These are phyloP conservation scores for Frankliniella intonsa DNA, from an alignment of 2,888 invertebrate genomes.

Conservation along the genomic window DNA sequence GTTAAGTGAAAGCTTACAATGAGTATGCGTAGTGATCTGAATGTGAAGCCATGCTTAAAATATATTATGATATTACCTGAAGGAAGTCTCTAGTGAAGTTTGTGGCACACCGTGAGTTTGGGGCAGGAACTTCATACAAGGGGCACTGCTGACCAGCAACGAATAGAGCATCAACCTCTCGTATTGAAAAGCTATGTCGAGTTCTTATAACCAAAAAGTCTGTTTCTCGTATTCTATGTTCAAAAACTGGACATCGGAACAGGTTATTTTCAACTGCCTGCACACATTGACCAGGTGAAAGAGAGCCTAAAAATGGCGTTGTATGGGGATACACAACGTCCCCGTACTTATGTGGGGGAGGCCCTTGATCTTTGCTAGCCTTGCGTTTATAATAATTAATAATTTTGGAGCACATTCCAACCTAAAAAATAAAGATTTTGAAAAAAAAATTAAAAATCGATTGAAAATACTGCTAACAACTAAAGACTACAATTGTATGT, in stretches of 20 bases:
- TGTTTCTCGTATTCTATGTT: slow-evolving; percentile 66
- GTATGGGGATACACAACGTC: slow-evolving; percentile 96
- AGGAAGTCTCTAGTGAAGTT: slow-evolving; percentile 97
- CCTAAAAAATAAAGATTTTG: slow-evolving; percentile 44
- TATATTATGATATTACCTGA: slow-evolving; percentile 56
- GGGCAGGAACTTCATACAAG: slow-evolving; percentile 95
- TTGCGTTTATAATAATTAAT: slow-evolving; percentile 98
- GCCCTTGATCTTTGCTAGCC: slow-evolving; percentile 84
- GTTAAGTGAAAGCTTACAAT: not conserved
- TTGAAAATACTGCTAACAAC: not conserved
- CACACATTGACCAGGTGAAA: slow-evolving; percentile 90
- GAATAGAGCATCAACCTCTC: slow-evolving; percentile 84
- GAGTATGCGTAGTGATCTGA: not conserved
- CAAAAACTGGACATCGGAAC: slow-evolving; percentile 94
- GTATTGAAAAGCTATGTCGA: slow-evolving; percentile 80
- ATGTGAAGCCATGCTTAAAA: not conserved
- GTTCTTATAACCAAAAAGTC: slow-evolving; percentile 94
- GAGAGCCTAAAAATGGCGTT: slow-evolving; percentile 92
- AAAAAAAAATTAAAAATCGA: not conserved
- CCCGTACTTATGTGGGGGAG: slow-evolving; percentile 79
- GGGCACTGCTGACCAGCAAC: slow-evolving; percentile 96
- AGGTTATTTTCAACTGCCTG: slow-evolving; percentile 95
- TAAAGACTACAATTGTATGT: not conserved
- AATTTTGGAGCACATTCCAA: slow-evolving; percentile 97
- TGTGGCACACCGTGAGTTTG: slow-evolving; percentile 96